Base-by-base conservation (phyloP, 2,888 invertebrate species). In the Drosophila macrospina region DNA sequence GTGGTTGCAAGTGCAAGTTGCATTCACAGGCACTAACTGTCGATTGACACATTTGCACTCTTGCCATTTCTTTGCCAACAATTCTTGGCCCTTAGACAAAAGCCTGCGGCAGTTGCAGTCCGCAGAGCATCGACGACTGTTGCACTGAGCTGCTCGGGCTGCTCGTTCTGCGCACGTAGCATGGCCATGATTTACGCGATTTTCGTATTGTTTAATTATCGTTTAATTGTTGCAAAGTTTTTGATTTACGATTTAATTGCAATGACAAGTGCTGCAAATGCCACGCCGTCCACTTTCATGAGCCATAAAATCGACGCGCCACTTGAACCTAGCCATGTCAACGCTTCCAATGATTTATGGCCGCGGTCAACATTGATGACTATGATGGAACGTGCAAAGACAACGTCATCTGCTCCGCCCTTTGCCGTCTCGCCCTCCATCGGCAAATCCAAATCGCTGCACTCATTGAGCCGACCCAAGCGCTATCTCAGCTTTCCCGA, bases 401-500 rank as follows among this genome's bases (percentile, higher is more conserved):
- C 64, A 65, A 32, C 57, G 39, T 36, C 68, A 47, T 42, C 59
- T 28, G 7, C 6, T 28, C 28, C 28, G 7, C 28, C 28, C 5
- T 28, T 28, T 28, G 28, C 28, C 28, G 8, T 5, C 28, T 28
- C 28, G 28, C 28, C 28, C 7, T 28, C 28, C 28, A 8, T 28
- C 28, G 6, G 1, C 7, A 28, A 28, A 30, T 20, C 24, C 32
- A 55, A 51, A 63, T 36, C 70, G 13, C 16, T 30, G 52, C 80
- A 67, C 55, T 59, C 73, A 44, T 75, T 91, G 65, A 81, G 81
- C 45, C 87, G 91, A 42, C 75, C 83, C 28, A 91, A 82, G 56
- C 91, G 91, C 47, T 93, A 93, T 90, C 91, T 93, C 62, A 93
- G 93, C 68, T 94, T 94, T 89, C 94, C 94, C 16, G 93, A 94